phyloP scores from a whole-genome alignment of 2,113 vertebrate genomes.

The Lichenostomus cassidix region DNA sequence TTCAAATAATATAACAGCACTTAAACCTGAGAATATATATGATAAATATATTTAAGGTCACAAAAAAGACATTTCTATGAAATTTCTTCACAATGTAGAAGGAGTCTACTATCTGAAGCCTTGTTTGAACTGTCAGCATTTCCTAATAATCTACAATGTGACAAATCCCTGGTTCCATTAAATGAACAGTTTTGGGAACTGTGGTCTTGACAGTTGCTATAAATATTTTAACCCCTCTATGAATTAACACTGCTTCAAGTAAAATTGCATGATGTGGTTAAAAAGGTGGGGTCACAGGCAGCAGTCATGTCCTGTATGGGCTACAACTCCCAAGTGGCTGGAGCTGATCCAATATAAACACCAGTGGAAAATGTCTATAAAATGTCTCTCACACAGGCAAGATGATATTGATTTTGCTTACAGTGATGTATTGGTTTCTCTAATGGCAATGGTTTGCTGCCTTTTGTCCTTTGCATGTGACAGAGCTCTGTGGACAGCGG shows the following conservation, averaged over 20 bases:
- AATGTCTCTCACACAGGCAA: neutral
- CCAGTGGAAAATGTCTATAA: neutral
- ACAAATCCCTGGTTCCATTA: neutral
- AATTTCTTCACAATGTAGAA: neutral
- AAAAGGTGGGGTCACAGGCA: slow-evolving; percentile 17
- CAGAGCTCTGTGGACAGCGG: neutral
- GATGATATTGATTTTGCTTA: neutral
- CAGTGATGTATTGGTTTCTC: neutral
- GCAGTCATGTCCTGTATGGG: neutral
- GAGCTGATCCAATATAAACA: slow-evolving; percentile 16
- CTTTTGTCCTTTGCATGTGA: neutral
- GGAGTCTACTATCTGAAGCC: neutral
- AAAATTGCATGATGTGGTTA: neutral
- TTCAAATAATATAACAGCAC: neutral
- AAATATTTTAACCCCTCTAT: neutral
- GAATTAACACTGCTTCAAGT: neutral
- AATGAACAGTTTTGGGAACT: neutral
- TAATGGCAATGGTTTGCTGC: neutral
- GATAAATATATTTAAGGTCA: neutral
- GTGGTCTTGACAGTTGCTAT: neutral
- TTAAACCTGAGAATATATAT: neutral
- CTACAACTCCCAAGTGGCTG: neutral
- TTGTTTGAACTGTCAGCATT: neutral
- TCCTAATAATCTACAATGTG: neutral
- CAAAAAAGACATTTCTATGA: neutral